Evolutionary conservation across 2,888 invertebrate genomes (phyloP), one percentile per base, ranked within the genome.

Genomic region (Copidosoma aretas): DNA sequence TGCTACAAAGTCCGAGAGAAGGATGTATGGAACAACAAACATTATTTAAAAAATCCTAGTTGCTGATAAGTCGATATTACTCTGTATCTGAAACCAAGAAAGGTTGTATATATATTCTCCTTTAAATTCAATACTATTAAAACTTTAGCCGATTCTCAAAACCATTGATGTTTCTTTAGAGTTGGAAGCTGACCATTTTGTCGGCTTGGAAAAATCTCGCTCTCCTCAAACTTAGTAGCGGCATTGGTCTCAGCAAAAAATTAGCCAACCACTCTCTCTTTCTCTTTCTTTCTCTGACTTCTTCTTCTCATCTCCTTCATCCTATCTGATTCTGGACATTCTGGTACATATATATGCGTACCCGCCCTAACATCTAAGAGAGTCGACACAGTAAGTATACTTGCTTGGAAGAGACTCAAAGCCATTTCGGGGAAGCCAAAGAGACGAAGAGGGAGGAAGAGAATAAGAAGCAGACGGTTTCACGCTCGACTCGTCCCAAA

Each of bases 401-500:
- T 32, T 32, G 32, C 32, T 46, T 3, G 43, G 12, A 46, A 46
- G 43, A 46, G 43, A 17, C 15, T 46, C 43, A 12, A 15, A 14
- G 17, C 43, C 15, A 8, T 46, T 1, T 17, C 12, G 43, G 15
- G 43, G 43, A 46, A n/a, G n/a, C n/a, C n/a, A n/a, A n/a, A n/a
- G n/a, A n/a, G n/a, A n/a, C n/a, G n/a, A n/a, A n/a, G n/a, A n/a
- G n/a, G n/a, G n/a, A n/a, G n/a, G n/a, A n/a, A n/a, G n/a, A n/a
- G n/a, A n/a, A n/a, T n/a, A n/a, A n/a, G n/a, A 14, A 17, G 77
- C 71, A 74, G 75, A 75, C 77, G 77, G 80, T 79, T 82, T 82
- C 77, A 81, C 80, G 80, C 82, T 79, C 75, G 78, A 79, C 77
- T 80, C 77, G 77, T 73, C 77, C 25, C 76, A 80, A 81, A 81